These are phyloP conservation scores for Drosophila falleni DNA, from an alignment of 2,888 invertebrate species.

Conservation along the genomic window DNA sequence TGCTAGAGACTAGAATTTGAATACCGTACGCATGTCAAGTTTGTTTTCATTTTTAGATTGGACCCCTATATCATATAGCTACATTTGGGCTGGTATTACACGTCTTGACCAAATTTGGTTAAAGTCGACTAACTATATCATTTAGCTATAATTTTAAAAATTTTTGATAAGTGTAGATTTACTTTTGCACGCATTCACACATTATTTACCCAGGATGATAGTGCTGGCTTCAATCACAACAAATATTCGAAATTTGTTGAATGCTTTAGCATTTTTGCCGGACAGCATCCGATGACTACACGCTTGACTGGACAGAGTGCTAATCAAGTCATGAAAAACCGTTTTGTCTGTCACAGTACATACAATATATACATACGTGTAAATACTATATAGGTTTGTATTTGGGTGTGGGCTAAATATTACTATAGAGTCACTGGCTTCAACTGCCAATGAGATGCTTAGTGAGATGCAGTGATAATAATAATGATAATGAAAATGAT, in stretches of 20 bases:
- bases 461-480: constrained; percentile 20
- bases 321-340: constrained; percentile 59
- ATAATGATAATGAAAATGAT: too few species aligned
- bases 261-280: constrained; percentile 29
- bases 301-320: constrained; percentile 44
- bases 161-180: neutral
- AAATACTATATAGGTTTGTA: neutral
- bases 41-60: too few species aligned
- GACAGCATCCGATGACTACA: constrained; percentile 20
- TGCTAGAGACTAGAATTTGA: too few species aligned
- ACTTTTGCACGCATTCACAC: neutral
- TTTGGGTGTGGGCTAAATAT: neutral
- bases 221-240: constrained; percentile 3
- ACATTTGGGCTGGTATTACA: too few species aligned
- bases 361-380: neutral
- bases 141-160: too few species aligned
- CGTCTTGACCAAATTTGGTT: too few species aligned
- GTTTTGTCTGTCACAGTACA: constrained; percentile 40
- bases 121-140: too few species aligned
- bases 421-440: constrained; percentile 27
- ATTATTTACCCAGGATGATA: neutral
- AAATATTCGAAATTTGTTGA: constrained; percentile 38
- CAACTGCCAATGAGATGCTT: constrained; percentile 25
- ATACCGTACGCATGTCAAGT: too few species aligned
- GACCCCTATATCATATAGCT: too few species aligned